phyloP scores from a whole-genome alignment of 2,797 vertebrate genomes.

The Glossophaga mutica region DNA sequence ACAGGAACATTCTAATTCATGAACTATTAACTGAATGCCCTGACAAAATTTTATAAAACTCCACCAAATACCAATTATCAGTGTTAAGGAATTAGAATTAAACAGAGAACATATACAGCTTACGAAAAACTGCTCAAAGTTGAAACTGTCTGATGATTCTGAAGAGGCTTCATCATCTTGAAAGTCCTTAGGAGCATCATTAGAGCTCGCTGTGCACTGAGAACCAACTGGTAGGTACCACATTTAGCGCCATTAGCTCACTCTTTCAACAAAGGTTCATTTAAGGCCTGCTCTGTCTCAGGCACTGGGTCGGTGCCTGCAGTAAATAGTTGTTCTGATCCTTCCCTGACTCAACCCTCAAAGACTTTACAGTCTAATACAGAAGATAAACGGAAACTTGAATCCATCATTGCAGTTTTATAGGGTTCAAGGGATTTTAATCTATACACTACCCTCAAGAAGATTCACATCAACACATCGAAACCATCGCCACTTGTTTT shows the following conservation, averaged over 20 bases:
- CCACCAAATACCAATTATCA: neutral
- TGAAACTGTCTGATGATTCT: neutral
- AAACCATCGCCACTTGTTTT: neutral
- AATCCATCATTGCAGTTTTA: neutral
- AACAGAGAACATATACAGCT: neutral
- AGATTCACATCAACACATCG: neutral
- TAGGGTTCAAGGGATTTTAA: neutral
- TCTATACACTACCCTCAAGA: neutral
- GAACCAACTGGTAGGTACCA: neutral
- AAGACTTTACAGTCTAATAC: neutral
- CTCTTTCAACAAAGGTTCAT: neutral
- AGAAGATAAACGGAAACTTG: neutral
- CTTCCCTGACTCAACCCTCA: neutral
- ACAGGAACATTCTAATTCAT: neutral
- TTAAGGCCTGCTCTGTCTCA: neutral
- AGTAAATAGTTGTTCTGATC: neutral
- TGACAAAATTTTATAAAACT: neutral
- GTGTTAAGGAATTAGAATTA: constrained; percentile 6
- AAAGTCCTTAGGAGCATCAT: neutral
- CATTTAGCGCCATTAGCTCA: neutral
- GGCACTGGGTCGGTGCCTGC: neutral
- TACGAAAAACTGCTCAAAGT: neutral
- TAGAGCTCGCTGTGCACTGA: neutral
- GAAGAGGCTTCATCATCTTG: neutral
- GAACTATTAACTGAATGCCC: neutral